Evolutionary conservation across 2,797 vertebrate species (phyloP).

Genomic region (Esox masquinongy): DNA sequence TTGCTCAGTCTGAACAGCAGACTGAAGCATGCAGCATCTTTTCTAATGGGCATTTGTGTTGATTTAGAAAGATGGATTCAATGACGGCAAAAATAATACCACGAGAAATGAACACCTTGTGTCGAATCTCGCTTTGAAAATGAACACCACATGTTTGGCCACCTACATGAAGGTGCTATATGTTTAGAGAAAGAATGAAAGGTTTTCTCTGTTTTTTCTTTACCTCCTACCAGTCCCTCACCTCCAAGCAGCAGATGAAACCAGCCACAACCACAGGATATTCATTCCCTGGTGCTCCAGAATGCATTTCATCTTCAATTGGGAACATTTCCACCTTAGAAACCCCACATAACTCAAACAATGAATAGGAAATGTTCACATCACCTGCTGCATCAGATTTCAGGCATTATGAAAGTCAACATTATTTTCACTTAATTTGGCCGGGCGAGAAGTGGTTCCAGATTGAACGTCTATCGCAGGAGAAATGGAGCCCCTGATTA

Average conservation of each 20-base stretch:
- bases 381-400: not conserved
- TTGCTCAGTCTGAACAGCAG: conserved; percentile 39
- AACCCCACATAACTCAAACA: conserved; percentile 42
- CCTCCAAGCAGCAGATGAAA: conserved; percentile 51
- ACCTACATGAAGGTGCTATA: conserved; percentile 34
- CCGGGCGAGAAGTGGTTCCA: conserved; percentile 60
- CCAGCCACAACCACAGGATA: conserved; percentile 51
- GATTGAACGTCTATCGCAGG: conserved; percentile 63
- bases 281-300: conserved; percentile 35
- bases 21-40: conserved; percentile 16
- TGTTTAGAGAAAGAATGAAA: conserved; percentile 44
- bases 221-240: conserved; percentile 58
- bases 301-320: conserved; percentile 37
- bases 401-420: not conserved
- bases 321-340: conserved; percentile 46
- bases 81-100: conserved; percentile 39
- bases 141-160: conserved; percentile 50
- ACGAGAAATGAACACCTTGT: conserved; percentile 51
- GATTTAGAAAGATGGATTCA: conserved; percentile 22
- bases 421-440: conserved; percentile 1
- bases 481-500: conserved; percentile 63
- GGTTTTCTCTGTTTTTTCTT: conserved; percentile 48
- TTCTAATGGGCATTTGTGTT: conserved; percentile 4
- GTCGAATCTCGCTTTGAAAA: conserved; percentile 55
- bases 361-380: conserved; percentile 3